phyloP scores from a whole-genome alignment of 2,113 vertebrate genomes.

The Chascanopsetta lugubris region DNA sequence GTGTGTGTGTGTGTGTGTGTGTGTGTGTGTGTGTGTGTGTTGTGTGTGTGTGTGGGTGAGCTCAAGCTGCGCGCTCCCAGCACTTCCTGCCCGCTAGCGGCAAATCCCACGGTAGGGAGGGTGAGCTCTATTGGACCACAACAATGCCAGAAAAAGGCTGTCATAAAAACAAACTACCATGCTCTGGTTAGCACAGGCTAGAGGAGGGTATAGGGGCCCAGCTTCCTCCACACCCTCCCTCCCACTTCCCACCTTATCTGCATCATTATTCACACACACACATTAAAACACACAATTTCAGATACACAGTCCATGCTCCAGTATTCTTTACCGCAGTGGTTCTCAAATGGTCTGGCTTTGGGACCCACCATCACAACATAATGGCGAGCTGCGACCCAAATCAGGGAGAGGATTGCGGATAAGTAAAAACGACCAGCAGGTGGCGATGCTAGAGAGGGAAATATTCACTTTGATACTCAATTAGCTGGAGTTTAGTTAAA shows the following conservation, averaged over 20 bases:
- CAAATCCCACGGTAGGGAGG: slow-evolving; percentile 73
- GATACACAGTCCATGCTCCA: slow-evolving; percentile 18
- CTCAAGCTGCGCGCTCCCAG: slow-evolving; percentile 59
- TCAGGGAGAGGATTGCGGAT: too few relatives aligned
- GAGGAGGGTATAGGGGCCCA: slow-evolving; percentile 26
- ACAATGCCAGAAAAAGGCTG: slow-evolving; percentile 74
- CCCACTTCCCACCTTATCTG: slow-evolving; percentile 26
- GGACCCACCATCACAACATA: too few relatives aligned
- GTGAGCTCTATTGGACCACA: slow-evolving; percentile 70
- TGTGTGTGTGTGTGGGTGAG: slow-evolving; percentile 19
- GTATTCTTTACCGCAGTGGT: slow-evolving; percentile 9
- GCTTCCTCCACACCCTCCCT: slow-evolving; percentile 18
- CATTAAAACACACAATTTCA: slow-evolving; percentile 23
- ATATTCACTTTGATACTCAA: too few relatives aligned
- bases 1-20: slow-evolving; percentile 31
- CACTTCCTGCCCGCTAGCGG: slow-evolving; percentile 76
- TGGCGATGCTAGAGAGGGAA: too few relatives aligned
- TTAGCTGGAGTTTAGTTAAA: too few relatives aligned
- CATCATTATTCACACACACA: slow-evolving; percentile 35
- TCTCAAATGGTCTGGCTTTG: too few relatives aligned
- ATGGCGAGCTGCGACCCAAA: too few relatives aligned
- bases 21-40: slow-evolving; percentile 17
- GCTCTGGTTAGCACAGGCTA: slow-evolving; percentile 66
- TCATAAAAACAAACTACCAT: slow-evolving; percentile 76
- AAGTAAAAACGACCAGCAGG: too few relatives aligned